These are phyloP conservation scores for Porites lutea DNA, from an alignment of 64 coral and sea anemone species.

Conservation along the genomic window DNA sequence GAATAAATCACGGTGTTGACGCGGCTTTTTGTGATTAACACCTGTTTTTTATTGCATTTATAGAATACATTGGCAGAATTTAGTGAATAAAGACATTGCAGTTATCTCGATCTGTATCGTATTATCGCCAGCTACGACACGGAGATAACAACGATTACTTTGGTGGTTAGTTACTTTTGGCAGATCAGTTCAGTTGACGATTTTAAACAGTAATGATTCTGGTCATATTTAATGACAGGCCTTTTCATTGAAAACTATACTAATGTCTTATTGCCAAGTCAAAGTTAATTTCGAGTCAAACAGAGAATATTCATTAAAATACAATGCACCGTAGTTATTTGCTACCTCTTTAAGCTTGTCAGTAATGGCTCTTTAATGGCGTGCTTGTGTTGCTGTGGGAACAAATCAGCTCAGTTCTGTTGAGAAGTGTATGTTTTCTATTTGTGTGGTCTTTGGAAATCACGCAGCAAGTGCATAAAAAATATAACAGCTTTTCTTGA, in stretches of 20 bases:
- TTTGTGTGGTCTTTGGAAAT: background rate
- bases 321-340: background rate
- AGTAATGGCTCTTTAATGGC: background rate
- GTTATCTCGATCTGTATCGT: background rate
- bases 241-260: background rate
- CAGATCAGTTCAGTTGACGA: too few species aligned
- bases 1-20: too few species aligned
- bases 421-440: background rate
- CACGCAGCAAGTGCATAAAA: background rate
- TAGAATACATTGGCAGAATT: too few species aligned
- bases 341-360: background rate
- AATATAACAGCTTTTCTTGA: background rate
- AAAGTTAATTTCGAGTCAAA: background rate
- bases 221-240: background rate
- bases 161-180: background rate
- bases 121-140: background rate
- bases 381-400: background rate
- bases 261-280: background rate
- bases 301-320: background rate
- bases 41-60: too few species aligned
- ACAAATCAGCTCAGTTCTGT: constrained; percentile 5
- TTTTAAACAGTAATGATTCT: background rate
- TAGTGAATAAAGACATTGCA: background rate
- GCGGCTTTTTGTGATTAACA: too few species aligned
- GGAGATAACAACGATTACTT: background rate